Base-by-base conservation (phyloP, 2,888 invertebrate genomes). In the Automeris io region DNA sequence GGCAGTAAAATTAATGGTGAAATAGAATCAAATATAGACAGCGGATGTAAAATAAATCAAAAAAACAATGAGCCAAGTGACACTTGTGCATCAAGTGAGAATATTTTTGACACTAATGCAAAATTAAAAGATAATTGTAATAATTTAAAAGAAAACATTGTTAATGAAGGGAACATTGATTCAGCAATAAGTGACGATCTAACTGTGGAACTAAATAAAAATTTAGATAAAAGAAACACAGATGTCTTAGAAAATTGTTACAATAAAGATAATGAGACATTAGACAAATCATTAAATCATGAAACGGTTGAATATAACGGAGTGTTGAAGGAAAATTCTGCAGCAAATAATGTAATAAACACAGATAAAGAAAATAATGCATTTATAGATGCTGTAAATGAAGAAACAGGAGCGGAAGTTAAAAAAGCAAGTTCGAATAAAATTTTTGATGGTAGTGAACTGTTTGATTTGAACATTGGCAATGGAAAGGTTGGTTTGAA, bases 321-420 rank as follows among this genome's bases (percentile, higher is more conserved):
- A 1, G 16, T 19, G 5, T 18, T 19, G 1, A 12, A 35, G 2
- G 8, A 19, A 2, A 12, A 13, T 16, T 36, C 19, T 21, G 29
- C 26, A 3, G 2, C 8, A 13, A 26, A 13, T 13, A 26, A 26
- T 26, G 13, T 12, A 8, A 13, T 26, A 2, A 26, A 26, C 7
- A 26, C 13, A 18, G 35, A 35, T 18, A 19, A 31, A 8, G 37
- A 37, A 5, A 13, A 31, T 16, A 21, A 22, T 5, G 31, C 21
- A 3, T 7, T 37, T 7, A 31, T 37, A n/a, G 37, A 21, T 3
- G 37, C 29, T 1, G 13, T 37, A 7, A 13, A 31, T 8, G 31
- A 32, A 9, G 22, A 31, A 8, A 19, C 2, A 5, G 35, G 12
- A 5, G 16, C 16, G 7, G 21, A 22, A 7, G 19, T 13, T 13